Evolutionary conservation across 2,113 vertebrate species (phyloP).

Genomic region (Hippocampus comes): DNA sequence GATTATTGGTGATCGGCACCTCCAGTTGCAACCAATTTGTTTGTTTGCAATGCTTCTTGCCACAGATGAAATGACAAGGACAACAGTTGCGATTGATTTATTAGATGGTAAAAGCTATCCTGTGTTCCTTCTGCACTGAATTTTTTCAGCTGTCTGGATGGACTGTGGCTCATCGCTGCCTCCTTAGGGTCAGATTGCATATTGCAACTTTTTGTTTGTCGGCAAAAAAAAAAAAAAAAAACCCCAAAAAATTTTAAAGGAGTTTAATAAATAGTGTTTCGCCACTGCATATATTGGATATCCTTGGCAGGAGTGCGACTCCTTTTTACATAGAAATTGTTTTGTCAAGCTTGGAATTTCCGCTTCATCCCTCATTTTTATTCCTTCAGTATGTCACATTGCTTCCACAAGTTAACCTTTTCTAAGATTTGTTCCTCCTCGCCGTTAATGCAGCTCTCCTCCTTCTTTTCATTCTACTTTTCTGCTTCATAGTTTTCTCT

Average conservation of each 20-base stretch:
- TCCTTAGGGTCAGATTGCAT: too few relatives aligned
- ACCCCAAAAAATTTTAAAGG: neutral
- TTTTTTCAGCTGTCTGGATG: too few relatives aligned
- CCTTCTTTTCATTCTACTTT: slow-evolving; percentile 21
- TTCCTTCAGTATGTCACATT: slow-evolving; percentile 9
- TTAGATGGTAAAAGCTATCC: too few relatives aligned
- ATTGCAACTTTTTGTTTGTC: too few relatives aligned
- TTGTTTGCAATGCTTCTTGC: too few relatives aligned
- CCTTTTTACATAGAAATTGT: neutral
- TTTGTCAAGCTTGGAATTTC: neutral
- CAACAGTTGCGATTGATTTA: too few relatives aligned
- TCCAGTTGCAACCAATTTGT: too few relatives aligned
- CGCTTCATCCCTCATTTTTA: neutral
- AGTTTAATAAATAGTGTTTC: neutral
- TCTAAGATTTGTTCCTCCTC: slow-evolving; percentile 11
- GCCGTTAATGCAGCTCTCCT: slow-evolving; percentile 12
- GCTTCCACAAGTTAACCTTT: slow-evolving; percentile 17
- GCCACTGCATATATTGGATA: neutral
- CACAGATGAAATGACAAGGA: too few relatives aligned
- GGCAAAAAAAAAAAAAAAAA: too few relatives aligned
- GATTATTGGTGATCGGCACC: too few relatives aligned
- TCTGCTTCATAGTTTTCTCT: slow-evolving; percentile 10
- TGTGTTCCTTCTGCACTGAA: too few relatives aligned
- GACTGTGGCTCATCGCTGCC: too few relatives aligned
- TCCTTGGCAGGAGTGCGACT: neutral